Base-by-base conservation (phyloP, 2,888 invertebrate genomes). In the Lochmaea capreae region DNA sequence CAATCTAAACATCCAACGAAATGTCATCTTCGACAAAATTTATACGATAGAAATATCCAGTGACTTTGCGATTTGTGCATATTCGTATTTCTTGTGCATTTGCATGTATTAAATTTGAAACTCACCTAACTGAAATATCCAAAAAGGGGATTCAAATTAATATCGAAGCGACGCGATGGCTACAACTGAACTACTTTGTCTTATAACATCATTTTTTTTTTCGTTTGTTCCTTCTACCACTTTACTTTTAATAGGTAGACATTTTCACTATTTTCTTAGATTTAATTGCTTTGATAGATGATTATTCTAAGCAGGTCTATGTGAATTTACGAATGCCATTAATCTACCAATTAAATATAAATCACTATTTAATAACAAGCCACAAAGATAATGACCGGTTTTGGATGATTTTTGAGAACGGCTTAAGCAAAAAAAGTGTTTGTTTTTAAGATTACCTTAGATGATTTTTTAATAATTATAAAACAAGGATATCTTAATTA, bases 321-420 rank as follows among this genome's bases (percentile, higher is more conserved):
- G 61, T 61, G 61, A 61, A 39, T 33, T 61, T 61, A 8, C 12
- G n/a, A 33, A 33, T 16, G 39, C 12, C 39, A 61, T 33, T 61
- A 42, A n/a, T 39, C 16, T 61, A 33, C n/a, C 61, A 61, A 61
- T 61, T 39, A 5, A 61, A 12, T 61, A 39, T 61, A 61, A 61
- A 61, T 61, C 39, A 61, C 61, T 61, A 61, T 61, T 39, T 61
- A 61, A 61, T 61, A 42, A 61, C 61, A 61, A 16, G 33, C 33
- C n/a, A 12, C 14, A n/a, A 2, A 33, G 39, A 61, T 61, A 61
- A 61, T 61, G 14, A 39, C 42, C 61, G 14, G 16, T 61, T 26
- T 26, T 61, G 42, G n/a, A 61, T 33, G 39, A 61, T 39, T 61
- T 61, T 61, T 39, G 61, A 33, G 61, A 61, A 33, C 61, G 39